phyloP scores from a whole-genome alignment of 2,797 vertebrate genomes.

The Manis pentadactyla region DNA sequence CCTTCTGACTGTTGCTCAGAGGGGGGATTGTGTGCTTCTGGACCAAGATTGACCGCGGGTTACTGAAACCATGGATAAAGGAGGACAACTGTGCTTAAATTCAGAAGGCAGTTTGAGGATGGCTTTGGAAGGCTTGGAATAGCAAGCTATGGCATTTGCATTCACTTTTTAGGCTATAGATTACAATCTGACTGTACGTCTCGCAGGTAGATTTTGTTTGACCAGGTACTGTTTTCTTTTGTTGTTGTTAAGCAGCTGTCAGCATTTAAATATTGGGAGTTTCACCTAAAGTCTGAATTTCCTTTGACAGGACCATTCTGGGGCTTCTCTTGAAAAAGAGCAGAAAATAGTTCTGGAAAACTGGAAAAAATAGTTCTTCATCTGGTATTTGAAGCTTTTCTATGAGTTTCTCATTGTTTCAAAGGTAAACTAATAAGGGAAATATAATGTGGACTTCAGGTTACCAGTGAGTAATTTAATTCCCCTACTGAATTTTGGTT shows the following conservation, averaged over 20 bases:
- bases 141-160: background rate
- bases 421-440: constrained; percentile 33
- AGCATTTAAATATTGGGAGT: background rate
- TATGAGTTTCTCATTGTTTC: constrained; percentile 32
- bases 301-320: background rate
- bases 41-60: background rate
- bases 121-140: background rate
- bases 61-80: background rate
- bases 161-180: background rate
- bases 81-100: background rate
- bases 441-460: background rate
- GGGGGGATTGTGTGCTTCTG: no score
- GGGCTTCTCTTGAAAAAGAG: background rate
- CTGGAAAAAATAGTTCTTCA: background rate
- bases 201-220: background rate
- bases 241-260: background rate
- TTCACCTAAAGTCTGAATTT: background rate
- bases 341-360: no score
- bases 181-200: background rate
- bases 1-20: no score
- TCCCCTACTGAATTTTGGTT: background rate
- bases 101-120: background rate
- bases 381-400: constrained; percentile 1
- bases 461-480: background rate
- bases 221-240: background rate